Base-by-base conservation (phyloP, 2,888 invertebrate genomes). In the Periphyllus acericola region DNA sequence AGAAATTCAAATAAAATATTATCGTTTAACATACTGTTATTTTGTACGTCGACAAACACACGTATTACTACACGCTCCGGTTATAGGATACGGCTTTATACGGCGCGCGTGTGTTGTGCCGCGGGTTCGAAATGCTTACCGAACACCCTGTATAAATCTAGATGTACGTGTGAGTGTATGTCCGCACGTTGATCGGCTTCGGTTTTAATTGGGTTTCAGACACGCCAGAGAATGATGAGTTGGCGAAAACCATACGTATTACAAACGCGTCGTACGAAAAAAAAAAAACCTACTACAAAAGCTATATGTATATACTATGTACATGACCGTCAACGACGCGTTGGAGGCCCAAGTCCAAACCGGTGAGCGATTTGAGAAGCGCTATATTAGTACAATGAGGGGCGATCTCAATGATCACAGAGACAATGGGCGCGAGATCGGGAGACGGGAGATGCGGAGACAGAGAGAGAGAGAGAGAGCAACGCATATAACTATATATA, bases 401-500 rank as follows among this genome's bases (percentile, higher is more conserved):
- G 52, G 80, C 79, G 79, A 86, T 86, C 86, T 86, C 86, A 86
- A 72, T 86, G 86, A 86, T 80, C 86, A 86, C 79, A 72, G 52
- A 86, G 80, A 86, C 86, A 86, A 86, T 86, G 72, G 78, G 32
- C 78, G 52, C 6, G 25, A 21, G 36, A 72, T 3, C 25, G 25
- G 40, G 19, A 19, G 32, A 34, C n/a, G 4, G 21, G 29, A 72
- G 17, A 21, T n/a, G 32, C 19, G 71, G 1, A 68, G 8, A 3
- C n/a, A 5, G 29, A 9, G 34, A 79, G 71, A 32, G 17, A 71
- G 32, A 32, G 71, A 71, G 32, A n/a, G 68, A 9, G 17, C 9
- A 34, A 46, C 29, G 29, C 29, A 68, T 46, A 66, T 3, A 40
- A 19, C 66, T 40, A 36, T 32, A 34, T 52, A 40, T 52, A 74